Base-by-base conservation (phyloP, 2,888 invertebrate genomes). In the Nebria salina region DNA sequence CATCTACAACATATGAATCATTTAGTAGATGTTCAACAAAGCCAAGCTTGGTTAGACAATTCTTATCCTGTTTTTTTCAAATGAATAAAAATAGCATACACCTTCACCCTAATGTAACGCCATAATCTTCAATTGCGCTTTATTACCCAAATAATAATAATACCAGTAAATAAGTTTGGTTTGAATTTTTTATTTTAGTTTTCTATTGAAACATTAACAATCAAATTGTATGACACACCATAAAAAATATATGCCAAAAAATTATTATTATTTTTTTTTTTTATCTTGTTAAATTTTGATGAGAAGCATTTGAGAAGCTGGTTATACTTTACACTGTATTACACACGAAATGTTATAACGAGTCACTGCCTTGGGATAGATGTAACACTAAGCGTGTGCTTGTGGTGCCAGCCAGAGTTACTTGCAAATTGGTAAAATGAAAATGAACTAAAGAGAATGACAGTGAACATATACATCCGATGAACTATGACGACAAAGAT, bases 271-370 rank as follows among this genome's bases (percentile, higher is more conserved):
- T 25, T 70, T 11, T 26, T 25, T 26, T 25, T 70, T 25, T 11
- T 11, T 11, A 70, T 26, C 34, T 80, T 75, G 80, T 80, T 80
- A 80, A 80, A 80, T 80, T 80, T 80, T 80, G 80, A 80, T 75
- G 80, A 80, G 54, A 54, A 54, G 11, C 74, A 42, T 64, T 68
- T 75, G 65, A 64, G 80, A 70, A 68, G 41, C 75, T 80, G 75
- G 75, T 70, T 80, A 64, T 54, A 13, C 74, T 80, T 80, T 75
- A 80, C 72, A 72, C 75, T 64, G 64, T 75, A 75, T 80, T 73
- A 42, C 74, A 64, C 54, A 70, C 54, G 75, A 68, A 75, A 80
- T 74, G 41, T 65, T 68, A 74, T 80, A 75, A 80, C 80, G 65
- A 75, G 72, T 54, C 65, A 13, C 64, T 13, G 64, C 43, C 75